Evolutionary conservation across 1,140 invertebrate species (phyloP), one percentile per base, ranked within the genome.

Genomic region (Pectinophora gossypiella): DNA sequence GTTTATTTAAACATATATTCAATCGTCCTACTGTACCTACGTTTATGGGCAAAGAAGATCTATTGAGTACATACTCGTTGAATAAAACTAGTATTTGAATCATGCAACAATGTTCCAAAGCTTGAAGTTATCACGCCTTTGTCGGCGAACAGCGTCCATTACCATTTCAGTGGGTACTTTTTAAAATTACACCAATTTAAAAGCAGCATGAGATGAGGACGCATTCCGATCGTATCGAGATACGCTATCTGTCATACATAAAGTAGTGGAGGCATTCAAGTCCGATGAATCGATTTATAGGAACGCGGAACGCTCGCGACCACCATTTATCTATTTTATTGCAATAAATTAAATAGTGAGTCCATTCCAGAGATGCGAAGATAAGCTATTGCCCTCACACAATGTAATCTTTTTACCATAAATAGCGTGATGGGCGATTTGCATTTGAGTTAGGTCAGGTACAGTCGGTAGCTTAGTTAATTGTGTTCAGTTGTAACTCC

Each of bases 321-420:
- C 59, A 59, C 67, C 69, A 78, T 81, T 80, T 85, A 85, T 83
- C 79, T 83, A 76, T 78, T 78, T 81, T 81, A 83, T 82, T 82
- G 70, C 82, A 76, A 83, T 85, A 83, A 85, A 83, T 85, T 85
- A 85, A 82, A 75, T 66, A 72, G 58, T 71, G 60, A 64, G 68
- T 64, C 70, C 73, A 73, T 78, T 75, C 62, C 42, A 9, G 47
- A 78, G 76, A 82, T 85, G 57, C 56, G 57, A 65, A 80, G 79
- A 85, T 85, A 85, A 82, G 68, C 73, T 73, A 78, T 78, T 75
- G 72, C 51, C 52, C 59, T 55, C 63, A 64, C 65, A 85, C 79
- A 85, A 85, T 85, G 82, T 85, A 83, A 85, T 85, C 82, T 82
- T 83, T 76, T 82, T 77, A 73, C 82, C 79, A 72, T 85, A 83